Evolutionary conservation across 1,140 invertebrate genomes (phyloP).

Genomic region (Eciton burchellii): DNA sequence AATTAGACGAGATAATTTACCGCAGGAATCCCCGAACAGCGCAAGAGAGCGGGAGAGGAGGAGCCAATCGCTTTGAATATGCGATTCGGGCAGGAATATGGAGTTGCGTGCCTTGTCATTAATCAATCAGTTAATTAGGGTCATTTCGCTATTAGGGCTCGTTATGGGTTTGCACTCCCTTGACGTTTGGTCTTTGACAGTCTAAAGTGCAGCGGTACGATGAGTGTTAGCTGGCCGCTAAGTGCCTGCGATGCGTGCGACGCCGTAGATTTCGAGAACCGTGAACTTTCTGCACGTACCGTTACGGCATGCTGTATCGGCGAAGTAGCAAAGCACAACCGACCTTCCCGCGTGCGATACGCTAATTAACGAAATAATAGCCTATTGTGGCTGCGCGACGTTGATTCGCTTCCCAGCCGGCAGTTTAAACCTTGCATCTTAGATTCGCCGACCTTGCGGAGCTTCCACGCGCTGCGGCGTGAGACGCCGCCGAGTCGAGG

Average conservation of each 20-base stretch:
- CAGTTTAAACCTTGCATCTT: background rate
- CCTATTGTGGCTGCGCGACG: background rate
- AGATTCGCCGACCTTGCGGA: background rate
- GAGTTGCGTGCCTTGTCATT: slow-evolving; percentile 68
- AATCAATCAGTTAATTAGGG: slow-evolving; percentile 74
- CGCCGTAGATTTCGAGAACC: slow-evolving; percentile 33
- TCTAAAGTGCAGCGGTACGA: slow-evolving; percentile 57
- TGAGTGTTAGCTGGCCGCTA: slow-evolving; percentile 29
- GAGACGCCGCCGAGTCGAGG: slow-evolving; percentile 7
- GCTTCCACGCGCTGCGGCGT: slow-evolving; percentile 25
- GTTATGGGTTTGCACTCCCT: slow-evolving; percentile 36
- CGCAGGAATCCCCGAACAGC: slow-evolving; percentile 4
- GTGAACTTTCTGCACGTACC: background rate
- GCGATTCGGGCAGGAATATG: slow-evolving; percentile 55
- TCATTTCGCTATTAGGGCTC: slow-evolving; percentile 62
- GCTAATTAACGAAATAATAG: slow-evolving; percentile 15
- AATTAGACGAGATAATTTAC: slow-evolving; percentile 43
- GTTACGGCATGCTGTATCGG: background rate
- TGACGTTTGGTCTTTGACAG: slow-evolving; percentile 57
- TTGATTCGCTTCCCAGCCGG: slow-evolving; percentile 1
- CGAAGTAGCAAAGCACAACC: background rate
- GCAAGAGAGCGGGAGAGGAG: background rate
- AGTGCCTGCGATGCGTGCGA: slow-evolving; percentile 37
- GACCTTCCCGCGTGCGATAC: background rate
- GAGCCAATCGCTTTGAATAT: slow-evolving; percentile 42